Conservation (phyloP, 2,113 vertebrate species). For the Erythrocercus mccallii region DNA sequence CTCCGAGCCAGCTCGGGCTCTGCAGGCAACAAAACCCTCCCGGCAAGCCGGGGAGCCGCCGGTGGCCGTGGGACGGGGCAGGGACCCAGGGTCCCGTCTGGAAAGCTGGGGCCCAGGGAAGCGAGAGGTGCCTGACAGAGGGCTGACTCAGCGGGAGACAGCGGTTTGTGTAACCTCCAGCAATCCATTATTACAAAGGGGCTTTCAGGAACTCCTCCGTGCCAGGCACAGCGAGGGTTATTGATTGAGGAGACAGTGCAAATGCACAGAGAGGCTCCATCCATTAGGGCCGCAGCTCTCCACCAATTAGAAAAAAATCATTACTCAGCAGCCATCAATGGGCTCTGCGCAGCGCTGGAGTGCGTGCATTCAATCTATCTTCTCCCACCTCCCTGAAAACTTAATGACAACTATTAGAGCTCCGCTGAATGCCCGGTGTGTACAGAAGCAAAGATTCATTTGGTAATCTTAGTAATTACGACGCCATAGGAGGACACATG, state of each 20-base stretch:
- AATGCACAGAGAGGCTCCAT: conserved; percentile 79
- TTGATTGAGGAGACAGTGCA: conserved; percentile 82
- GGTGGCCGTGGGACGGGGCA: neutral
- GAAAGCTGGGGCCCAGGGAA: conserved; percentile 36
- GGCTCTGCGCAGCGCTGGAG: conserved; percentile 73
- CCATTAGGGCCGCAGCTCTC: conserved; percentile 82
- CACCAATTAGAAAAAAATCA: conserved; percentile 86
- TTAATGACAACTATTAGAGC: conserved; percentile 85
- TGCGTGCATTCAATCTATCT: conserved; percentile 72
- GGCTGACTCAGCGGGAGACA: conserved; percentile 66
- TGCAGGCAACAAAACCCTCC: neutral
- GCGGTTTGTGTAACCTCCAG: conserved; percentile 68
- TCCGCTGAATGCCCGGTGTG: conserved; percentile 77
- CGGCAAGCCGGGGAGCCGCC: neutral
- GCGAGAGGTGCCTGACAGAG: conserved; percentile 49
- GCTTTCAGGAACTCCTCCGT: conserved; percentile 75
- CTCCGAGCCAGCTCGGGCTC: neutral
- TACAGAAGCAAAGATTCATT: conserved; percentile 81
- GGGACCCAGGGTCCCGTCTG: conserved; percentile 26
- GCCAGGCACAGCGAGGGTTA: conserved; percentile 75
- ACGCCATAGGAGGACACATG: conserved; percentile 67
- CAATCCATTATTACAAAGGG: conserved; percentile 79
- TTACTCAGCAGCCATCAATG: conserved; percentile 83
- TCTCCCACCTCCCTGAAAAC: conserved; percentile 71
- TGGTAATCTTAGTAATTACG: conserved; percentile 78